Conservation (phyloP, 2,888 invertebrate genomes). For the Tetanocera ferruginea region DNA sequence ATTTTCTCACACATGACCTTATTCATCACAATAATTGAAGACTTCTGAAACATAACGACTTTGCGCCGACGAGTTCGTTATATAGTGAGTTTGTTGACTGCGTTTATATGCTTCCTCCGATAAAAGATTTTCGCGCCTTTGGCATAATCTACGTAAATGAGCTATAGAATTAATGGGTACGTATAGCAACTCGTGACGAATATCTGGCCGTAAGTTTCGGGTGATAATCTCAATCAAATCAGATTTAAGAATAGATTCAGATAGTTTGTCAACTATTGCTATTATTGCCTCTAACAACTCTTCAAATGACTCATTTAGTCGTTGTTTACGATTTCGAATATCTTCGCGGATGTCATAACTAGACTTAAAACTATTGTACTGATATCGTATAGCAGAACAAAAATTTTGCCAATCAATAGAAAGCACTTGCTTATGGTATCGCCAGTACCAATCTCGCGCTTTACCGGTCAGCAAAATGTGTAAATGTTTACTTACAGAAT, state of each 20-base stretch:
- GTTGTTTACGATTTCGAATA: conserved; percentile 38
- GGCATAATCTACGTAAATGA: background rate
- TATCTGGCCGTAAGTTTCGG: background rate
- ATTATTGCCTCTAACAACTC: background rate
- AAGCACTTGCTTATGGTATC: conserved; percentile 13
- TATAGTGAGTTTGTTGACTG: background rate
- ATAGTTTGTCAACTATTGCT: background rate
- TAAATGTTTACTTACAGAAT: conserved; percentile 27
- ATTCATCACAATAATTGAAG: background rate
- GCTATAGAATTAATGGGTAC: background rate
- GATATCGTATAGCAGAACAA: conserved; percentile 15
- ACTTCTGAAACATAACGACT: background rate
- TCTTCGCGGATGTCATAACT: conserved; percentile 33
- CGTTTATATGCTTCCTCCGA: background rate
- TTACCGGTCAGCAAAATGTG: conserved; percentile 31
- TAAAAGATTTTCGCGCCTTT: background rate
- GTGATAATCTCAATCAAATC: background rate
- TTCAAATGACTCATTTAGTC: conserved; percentile 21
- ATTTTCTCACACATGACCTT: conserved; percentile 22
- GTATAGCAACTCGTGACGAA: background rate
- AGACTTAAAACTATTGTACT: conserved; percentile 29
- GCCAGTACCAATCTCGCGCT: conserved; percentile 31
- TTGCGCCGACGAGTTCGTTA: background rate
- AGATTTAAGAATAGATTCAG: background rate
- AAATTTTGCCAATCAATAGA: conserved; percentile 33